Evolutionary conservation across 2,888 invertebrate species (phyloP).

Genomic region (Colostygia pectinataria): DNA sequence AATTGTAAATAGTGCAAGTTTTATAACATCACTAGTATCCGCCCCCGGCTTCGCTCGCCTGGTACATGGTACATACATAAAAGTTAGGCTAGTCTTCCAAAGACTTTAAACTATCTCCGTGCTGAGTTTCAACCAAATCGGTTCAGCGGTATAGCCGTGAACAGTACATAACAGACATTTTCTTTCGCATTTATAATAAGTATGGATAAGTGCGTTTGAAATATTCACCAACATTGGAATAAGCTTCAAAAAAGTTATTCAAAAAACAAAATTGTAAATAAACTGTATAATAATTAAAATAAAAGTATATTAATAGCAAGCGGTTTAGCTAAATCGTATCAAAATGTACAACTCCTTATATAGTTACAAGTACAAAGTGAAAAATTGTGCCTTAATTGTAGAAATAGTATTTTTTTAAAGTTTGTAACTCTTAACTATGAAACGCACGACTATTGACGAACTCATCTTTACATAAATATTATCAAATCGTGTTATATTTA

Average conservation of each 20-base stretch:
- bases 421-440: no score
- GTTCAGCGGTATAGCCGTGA: no score
- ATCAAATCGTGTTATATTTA: slow-evolving; percentile 23
- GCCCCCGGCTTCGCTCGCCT: no score
- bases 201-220: no score
- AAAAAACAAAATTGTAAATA: slow-evolving; percentile 4
- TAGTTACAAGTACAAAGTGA: slow-evolving; percentile 31
- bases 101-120: no score
- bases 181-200: no score
- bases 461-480: slow-evolving; percentile 23
- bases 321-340: slow-evolving; percentile 40
- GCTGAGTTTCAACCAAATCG: no score
- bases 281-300: background rate
- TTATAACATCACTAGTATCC: background rate
- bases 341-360: slow-evolving; percentile 44
- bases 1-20: slow-evolving; percentile 13
- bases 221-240: background rate
- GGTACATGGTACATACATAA: no score
- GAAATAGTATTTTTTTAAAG: background rate
- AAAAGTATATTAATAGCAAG: background rate
- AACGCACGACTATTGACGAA: slow-evolving; percentile 25
- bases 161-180: no score
- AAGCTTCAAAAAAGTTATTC: background rate
- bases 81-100: no score
- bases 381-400: slow-evolving; percentile 32